Percentiles rank a stretch among this genome's conserved stretches.
These are phyloP conservation scores for Xerus rutilus DNA, from an alignment of 2,797 vertebrate genomes.

Conservation along the genomic window DNA sequence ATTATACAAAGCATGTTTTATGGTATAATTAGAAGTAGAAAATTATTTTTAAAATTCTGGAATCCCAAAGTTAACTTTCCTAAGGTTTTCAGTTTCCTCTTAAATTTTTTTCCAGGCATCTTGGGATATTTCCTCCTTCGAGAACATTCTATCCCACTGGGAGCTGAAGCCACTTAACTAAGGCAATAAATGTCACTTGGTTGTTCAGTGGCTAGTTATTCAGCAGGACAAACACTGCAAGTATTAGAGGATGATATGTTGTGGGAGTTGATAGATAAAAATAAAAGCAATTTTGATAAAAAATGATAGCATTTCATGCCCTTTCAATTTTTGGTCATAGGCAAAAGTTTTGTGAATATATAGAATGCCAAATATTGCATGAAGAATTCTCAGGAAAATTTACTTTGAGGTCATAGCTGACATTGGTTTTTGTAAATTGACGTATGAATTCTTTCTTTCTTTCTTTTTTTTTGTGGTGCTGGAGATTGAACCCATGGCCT, in stretches of 20 bases:
- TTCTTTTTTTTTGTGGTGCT: too few relatives aligned
- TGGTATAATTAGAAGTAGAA: conserved; percentile 45
- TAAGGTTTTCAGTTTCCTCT: not conserved
- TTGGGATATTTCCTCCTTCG: not conserved
- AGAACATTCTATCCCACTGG: not conserved
- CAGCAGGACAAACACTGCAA: not conserved
- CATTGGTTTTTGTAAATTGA: not conserved
- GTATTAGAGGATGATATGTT: not conserved
- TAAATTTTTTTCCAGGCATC: not conserved
- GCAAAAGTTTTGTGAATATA: not conserved
- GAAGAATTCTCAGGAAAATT: not conserved
- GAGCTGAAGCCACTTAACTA: not conserved
- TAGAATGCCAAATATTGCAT: not conserved
- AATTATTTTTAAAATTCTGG: conserved; percentile 26
- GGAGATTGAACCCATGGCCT: too few relatives aligned
- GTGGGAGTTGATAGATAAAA: not conserved
- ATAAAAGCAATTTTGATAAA: conserved; percentile 31
- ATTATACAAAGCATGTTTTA: conserved; percentile 33
- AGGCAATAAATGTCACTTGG: not conserved
- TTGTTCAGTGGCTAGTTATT: not conserved
- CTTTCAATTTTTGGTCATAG: conserved; percentile 18
- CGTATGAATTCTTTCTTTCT: not conserved
- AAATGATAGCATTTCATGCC: not conserved
- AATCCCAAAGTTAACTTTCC: not conserved
- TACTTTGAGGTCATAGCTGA: not conserved